phyloP scores from a whole-genome alignment of 1,140 invertebrate genomes.

The Sycophila sp. region DNA sequence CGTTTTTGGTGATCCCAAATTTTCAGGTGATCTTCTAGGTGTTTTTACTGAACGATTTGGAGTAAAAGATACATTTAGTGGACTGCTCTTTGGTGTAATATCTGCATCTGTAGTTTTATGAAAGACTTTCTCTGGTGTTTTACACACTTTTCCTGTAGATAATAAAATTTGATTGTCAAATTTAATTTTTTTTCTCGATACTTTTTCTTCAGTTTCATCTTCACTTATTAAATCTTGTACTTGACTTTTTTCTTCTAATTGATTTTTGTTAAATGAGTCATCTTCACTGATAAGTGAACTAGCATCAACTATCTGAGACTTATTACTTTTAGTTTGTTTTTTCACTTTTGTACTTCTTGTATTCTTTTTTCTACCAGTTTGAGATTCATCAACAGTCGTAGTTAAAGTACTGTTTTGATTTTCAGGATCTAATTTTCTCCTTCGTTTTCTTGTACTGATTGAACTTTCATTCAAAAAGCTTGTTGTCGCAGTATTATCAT shows the following conservation, averaged over 20 bases:
- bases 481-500: neutral
- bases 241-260: neutral
- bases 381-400: slow-evolving; percentile 8
- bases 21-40: slow-evolving; percentile 47
- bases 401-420: neutral
- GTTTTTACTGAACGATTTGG: slow-evolving; percentile 49
- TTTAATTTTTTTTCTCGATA: neutral
- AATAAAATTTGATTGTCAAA: neutral
- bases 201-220: neutral
- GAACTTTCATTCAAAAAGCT: neutral
- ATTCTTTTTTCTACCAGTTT: neutral
- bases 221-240: slow-evolving; percentile 30
- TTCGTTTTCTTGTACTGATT: neutral
- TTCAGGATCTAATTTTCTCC: neutral
- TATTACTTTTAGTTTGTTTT: slow-evolving; percentile 3
- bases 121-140: slow-evolving; percentile 9
- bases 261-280: slow-evolving; percentile 16
- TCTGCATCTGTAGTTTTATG: neutral
- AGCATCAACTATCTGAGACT: neutral
- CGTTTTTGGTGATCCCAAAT: slow-evolving; percentile 49
- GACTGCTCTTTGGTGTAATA: slow-evolving; percentile 49
- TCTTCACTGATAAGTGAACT: slow-evolving; percentile 22
- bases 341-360: slow-evolving; percentile 1
- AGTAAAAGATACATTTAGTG: slow-evolving; percentile 39
- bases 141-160: neutral